These are phyloP conservation scores for Saccostrea cuccullata DNA, from an alignment of 1,140 invertebrate species.

Conservation along the genomic window DNA sequence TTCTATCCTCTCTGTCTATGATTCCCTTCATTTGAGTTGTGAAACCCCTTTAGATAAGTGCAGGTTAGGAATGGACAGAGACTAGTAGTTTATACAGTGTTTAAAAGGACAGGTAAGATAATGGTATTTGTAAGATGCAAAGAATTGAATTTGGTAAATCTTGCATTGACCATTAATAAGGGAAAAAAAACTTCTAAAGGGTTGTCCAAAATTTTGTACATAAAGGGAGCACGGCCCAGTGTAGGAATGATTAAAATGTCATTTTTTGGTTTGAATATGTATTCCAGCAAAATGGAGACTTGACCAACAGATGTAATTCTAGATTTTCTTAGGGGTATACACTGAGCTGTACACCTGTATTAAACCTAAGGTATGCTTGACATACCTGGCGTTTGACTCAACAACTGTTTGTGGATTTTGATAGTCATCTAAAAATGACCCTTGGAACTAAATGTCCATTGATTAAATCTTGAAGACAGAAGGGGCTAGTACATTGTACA, in stretches of 20 bases:
- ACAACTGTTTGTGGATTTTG: constrained; percentile 28
- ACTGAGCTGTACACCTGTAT: constrained; percentile 4
- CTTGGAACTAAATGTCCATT: constrained; percentile 20
- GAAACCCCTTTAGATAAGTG: constrained; percentile 30
- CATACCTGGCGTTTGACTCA: constrained; percentile 30
- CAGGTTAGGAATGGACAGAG: constrained; percentile 14
- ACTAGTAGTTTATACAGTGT: not conserved
- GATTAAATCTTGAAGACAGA: constrained; percentile 15
- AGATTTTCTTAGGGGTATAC: not conserved
- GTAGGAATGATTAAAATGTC: not conserved
- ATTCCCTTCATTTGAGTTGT: constrained; percentile 19
- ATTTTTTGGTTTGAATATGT: not conserved
- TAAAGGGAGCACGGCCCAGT: not conserved
- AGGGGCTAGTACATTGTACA: constrained; percentile 30
- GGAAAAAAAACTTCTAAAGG: not conserved
- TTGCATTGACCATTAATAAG: not conserved
- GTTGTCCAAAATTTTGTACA: not conserved
- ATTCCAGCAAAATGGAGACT: not conserved
- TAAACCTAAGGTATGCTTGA: constrained; percentile 22
- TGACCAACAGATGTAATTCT: not conserved
- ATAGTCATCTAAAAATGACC: constrained; percentile 33
- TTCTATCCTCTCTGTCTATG: not conserved
- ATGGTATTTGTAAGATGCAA: not conserved
- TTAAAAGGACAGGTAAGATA: constrained; percentile 14
- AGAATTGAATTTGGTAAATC: constrained; percentile 3